A percentile compares a stretch with the other conserved stretches of the same genome.
phyloP scores from a whole-genome alignment of 30 jellyfish, hydroid and myxozoan genomes.

The Nemopilema nomurai region DNA sequence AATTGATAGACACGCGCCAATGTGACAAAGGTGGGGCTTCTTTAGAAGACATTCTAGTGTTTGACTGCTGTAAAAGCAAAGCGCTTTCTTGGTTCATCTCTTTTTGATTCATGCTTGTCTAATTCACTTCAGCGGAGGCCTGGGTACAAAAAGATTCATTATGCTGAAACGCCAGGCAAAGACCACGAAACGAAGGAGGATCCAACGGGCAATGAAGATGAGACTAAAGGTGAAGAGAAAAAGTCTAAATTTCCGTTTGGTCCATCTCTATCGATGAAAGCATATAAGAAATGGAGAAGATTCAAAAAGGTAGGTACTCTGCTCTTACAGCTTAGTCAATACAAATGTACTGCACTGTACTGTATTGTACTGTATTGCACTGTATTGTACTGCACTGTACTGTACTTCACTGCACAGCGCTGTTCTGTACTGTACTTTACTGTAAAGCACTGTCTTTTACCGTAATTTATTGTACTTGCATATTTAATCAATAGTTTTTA shows the following conservation, averaged over 20 bases:
- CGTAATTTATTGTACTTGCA: not conserved
- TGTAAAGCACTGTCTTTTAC: not conserved
- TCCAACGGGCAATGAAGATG: not conserved
- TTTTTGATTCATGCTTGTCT: no score
- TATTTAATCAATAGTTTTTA: no score
- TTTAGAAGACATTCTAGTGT: no score
- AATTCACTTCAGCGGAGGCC: conserved; percentile 56
- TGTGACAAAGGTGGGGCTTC: no score
- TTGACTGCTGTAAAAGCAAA: no score
- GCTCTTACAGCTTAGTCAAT: no score
- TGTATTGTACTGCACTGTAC: not conserved
- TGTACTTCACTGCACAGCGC: not conserved
- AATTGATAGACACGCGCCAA: no score
- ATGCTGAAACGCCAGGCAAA: not conserved
- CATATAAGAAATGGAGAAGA: conserved; percentile 51
- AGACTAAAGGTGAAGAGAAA: not conserved
- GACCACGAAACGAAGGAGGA: not conserved
- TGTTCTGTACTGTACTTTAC: not conserved
- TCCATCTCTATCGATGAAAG: conserved; percentile 52
- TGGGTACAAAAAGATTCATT: conserved; percentile 61
- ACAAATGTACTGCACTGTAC: not conserved
- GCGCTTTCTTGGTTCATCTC: no score
- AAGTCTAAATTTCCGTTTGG: not conserved
- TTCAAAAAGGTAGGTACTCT: conserved; percentile 37
- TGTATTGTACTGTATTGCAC: not conserved